Conservation (phyloP, 1,140 invertebrate species). For the Holotrichia oblita region DNA sequence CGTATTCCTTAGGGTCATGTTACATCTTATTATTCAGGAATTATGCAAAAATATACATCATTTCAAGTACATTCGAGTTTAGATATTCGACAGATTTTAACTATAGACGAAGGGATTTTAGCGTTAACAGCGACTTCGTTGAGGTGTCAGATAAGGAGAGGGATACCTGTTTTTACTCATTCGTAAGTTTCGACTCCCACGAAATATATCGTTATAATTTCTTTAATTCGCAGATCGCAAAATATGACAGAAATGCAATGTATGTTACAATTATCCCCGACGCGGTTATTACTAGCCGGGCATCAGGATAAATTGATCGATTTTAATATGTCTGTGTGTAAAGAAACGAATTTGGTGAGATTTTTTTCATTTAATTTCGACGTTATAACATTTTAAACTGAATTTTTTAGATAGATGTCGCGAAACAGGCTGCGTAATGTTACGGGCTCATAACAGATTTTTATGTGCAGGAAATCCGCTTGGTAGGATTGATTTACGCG, state of each 20-base stretch:
- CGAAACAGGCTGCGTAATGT: conserved; percentile 87
- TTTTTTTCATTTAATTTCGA: background rate
- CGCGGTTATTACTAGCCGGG: conserved; percentile 86
- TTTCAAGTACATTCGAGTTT: conserved; percentile 89
- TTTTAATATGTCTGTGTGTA: conserved; percentile 81
- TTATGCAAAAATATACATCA: conserved; percentile 92
- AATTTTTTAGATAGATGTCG: conserved; percentile 70
- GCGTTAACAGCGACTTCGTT: conserved; percentile 83
- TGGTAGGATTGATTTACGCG: conserved; percentile 84
- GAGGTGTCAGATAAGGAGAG: conserved; percentile 84
- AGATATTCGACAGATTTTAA: conserved; percentile 87
- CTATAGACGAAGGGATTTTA: conserved; percentile 83
- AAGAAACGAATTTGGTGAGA: conserved; percentile 79
- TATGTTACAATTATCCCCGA: conserved; percentile 79
- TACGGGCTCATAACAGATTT: conserved; percentile 82
- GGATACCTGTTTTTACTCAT: conserved; percentile 88
- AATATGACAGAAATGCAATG: conserved; percentile 94
- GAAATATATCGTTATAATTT: background rate
- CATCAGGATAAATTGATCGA: conserved; percentile 91
- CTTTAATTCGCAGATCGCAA: conserved; percentile 69
- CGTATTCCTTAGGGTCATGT: conserved; percentile 83
- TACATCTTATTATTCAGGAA: conserved; percentile 90
- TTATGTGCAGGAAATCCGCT: conserved; percentile 88
- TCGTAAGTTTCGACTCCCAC: conserved; percentile 65
- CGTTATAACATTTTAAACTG: background rate